A percentile compares a stretch with the other conserved stretches of the same genome.
Evolutionary conservation across 2,888 invertebrate genomes (phyloP).

Genomic region (Lapara coniferarum): DNA sequence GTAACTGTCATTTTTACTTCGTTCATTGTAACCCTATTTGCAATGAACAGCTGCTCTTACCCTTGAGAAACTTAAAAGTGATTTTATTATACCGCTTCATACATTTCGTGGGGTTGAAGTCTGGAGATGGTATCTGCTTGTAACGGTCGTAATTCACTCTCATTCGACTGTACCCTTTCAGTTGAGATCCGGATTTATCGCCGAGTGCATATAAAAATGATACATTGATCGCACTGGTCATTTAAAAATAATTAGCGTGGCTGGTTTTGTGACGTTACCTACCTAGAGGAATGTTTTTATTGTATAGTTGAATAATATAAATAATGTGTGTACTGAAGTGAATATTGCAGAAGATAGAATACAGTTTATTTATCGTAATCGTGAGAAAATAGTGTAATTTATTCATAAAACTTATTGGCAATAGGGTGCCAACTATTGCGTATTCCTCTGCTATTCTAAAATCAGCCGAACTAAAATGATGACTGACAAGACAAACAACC

Average conservation of each 20-base stretch:
- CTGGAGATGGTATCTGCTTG: slow-evolving; percentile 4
- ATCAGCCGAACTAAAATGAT: no score
- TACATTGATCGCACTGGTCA: slow-evolving; percentile 5
- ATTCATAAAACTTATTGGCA: no score
- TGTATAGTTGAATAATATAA: no score
- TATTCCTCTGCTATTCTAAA: no score
- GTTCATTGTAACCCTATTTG: slow-evolving; percentile 38
- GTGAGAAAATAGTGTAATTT: no score
- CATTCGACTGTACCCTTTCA: slow-evolving; percentile 19
- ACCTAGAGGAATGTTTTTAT: background rate
- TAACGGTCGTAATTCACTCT: slow-evolving; percentile 1
- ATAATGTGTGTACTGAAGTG: no score
- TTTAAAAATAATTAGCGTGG: slow-evolving; percentile 18
- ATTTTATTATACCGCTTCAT: slow-evolving; percentile 17
- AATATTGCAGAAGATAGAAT: no score
- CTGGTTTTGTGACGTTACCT: slow-evolving; percentile 1
- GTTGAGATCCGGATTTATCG: slow-evolving; percentile 3
- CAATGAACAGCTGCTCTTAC: slow-evolving; percentile 64
- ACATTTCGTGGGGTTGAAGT: slow-evolving; percentile 12
- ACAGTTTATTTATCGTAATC: no score
- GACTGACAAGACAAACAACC: no score
- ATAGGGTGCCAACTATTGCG: no score
- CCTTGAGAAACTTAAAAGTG: slow-evolving; percentile 24
- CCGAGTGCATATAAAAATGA: slow-evolving; percentile 19
- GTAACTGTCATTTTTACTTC: slow-evolving; percentile 25